Evolutionary conservation across 2,113 vertebrate genomes (phyloP).

Genomic region (Triplophysa tibetana): DNA sequence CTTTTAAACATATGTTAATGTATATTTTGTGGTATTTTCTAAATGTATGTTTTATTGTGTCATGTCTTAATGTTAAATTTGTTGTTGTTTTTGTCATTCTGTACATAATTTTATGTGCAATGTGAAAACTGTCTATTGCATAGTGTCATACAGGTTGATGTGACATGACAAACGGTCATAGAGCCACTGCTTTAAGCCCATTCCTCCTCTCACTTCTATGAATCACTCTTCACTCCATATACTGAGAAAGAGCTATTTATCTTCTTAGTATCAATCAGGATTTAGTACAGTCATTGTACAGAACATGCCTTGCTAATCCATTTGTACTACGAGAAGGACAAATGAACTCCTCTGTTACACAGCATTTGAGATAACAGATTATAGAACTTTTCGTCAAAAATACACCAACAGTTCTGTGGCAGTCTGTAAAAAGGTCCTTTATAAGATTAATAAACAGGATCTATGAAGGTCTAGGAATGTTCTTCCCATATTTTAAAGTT

Average conservation of each 20-base stretch:
- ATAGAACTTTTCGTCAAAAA: neutral
- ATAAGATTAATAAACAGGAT: neutral
- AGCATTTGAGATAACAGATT: neutral
- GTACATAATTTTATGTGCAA: neutral
- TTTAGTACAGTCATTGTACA: conserved; percentile 72
- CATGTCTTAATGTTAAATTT: neutral
- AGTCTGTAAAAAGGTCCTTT: neutral
- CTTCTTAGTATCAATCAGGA: conserved; percentile 85
- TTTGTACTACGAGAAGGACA: conserved; percentile 76
- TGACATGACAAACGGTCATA: conserved; percentile 36
- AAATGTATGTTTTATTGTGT: neutral
- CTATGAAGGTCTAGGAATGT: neutral
- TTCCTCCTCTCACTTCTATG: conserved; percentile 53
- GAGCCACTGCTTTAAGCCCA: conserved; percentile 11
- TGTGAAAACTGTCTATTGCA: neutral
- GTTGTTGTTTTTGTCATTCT: neutral
- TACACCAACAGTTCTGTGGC: neutral
- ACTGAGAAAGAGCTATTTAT: conserved; percentile 71
- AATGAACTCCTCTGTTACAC: conserved; percentile 49
- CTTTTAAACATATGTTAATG: neutral
- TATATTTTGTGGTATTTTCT: neutral
- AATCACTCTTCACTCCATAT: conserved; percentile 61
- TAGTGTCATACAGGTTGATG: neutral
- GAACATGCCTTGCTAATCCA: conserved; percentile 79
- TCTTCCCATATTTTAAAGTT: too few relatives aligned